phyloP scores from a whole-genome alignment of 2,113 vertebrate genomes.

The Polyodon spathula region DNA sequence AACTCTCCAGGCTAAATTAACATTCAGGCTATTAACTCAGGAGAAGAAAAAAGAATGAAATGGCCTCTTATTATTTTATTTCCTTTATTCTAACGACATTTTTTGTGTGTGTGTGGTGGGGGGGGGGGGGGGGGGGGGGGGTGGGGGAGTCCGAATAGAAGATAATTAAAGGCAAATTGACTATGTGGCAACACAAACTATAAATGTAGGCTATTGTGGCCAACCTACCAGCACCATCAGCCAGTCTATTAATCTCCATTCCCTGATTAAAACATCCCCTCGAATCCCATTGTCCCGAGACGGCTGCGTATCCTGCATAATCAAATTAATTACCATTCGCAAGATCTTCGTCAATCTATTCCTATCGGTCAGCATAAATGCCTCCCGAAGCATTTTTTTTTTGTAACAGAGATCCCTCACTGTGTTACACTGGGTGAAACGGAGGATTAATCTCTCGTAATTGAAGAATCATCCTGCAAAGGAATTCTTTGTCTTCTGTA shows the following conservation, averaged over 20 bases:
- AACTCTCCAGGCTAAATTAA: slow-evolving; percentile 4
- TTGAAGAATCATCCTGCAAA: background rate
- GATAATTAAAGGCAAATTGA: slow-evolving; percentile 73
- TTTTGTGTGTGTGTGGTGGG: no score
- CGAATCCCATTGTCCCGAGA: slow-evolving; percentile 35
- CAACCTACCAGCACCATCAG: slow-evolving; percentile 38
- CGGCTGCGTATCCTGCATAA: slow-evolving; percentile 37
- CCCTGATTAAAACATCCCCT: slow-evolving; percentile 42
- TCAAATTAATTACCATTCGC: slow-evolving; percentile 66
- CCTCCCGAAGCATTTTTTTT: slow-evolving; percentile 8
- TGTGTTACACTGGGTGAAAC: background rate
- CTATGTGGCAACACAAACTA: slow-evolving; percentile 63
- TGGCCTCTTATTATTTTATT: slow-evolving; percentile 41
- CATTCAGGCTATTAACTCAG: slow-evolving; percentile 3
- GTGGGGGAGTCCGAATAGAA: slow-evolving; percentile 32
- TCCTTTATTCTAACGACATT: no score
- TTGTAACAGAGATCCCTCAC: background rate
- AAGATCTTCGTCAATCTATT: slow-evolving; percentile 55
- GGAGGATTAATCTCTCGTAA: background rate
- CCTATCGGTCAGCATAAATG: slow-evolving; percentile 37
- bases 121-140: slow-evolving; percentile 16
- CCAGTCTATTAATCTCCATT: slow-evolving; percentile 55
- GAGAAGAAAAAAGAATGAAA: background rate
- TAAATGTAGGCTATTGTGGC: slow-evolving; percentile 61
- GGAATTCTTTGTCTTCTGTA: no score